A percentile compares a stretch with the other conserved stretches of the same genome.
phyloP scores from a whole-genome alignment of 2,113 vertebrate genomes.

The Rhinichthys klamathensis region DNA sequence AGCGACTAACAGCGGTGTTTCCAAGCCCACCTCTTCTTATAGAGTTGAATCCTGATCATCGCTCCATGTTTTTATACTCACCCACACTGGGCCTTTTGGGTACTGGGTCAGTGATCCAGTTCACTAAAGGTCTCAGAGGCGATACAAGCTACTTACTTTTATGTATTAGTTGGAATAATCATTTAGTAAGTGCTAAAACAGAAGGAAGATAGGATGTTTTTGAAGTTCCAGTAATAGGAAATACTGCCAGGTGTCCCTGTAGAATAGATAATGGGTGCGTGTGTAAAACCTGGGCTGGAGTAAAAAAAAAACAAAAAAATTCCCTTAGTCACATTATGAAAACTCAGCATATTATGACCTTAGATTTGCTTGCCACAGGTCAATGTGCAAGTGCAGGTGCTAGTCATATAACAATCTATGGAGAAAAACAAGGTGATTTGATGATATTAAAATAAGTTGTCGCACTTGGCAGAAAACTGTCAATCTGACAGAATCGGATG shows the following conservation, averaged over 20 bases:
- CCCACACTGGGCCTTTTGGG: neutral
- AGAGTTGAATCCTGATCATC: neutral
- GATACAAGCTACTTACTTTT: neutral
- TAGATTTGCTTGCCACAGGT: slow-evolving; percentile 10
- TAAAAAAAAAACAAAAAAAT: neutral
- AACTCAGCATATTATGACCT: neutral
- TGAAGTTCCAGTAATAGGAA: neutral
- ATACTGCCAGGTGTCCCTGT: slow-evolving; percentile 32
- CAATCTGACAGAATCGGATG: neutral
- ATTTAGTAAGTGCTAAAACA: neutral
- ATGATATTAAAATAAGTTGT: neutral
- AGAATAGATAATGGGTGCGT: slow-evolving; percentile 31
- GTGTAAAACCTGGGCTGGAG: slow-evolving; percentile 48
- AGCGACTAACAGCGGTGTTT: slow-evolving; percentile 1
- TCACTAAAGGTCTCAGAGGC: neutral
- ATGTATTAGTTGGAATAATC: neutral
- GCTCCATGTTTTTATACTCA: slow-evolving; percentile 9
- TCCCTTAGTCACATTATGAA: neutral
- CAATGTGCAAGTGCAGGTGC: slow-evolving; percentile 42
- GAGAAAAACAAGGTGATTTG: neutral
- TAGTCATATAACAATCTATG: slow-evolving; percentile 30
- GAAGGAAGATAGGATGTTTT: neutral
- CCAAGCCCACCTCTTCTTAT: neutral
- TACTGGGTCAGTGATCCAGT: neutral
- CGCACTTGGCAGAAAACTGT: neutral